Evolutionary conservation across 1,140 invertebrate genomes (phyloP).

Genomic region (Amyelois transitella): DNA sequence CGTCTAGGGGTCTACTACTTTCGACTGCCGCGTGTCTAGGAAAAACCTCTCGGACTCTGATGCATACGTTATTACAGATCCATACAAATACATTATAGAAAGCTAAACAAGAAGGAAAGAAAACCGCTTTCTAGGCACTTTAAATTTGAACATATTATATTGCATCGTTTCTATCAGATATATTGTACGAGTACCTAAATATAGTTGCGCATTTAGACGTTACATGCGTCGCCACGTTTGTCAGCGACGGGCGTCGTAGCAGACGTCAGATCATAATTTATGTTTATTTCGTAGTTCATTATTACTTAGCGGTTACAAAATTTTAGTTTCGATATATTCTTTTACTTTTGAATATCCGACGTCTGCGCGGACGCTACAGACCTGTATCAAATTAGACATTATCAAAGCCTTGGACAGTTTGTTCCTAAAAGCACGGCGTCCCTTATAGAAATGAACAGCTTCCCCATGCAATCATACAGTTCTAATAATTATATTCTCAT

Average conservation of each 20-base stretch:
- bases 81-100: background rate
- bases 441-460: constrained; percentile 65
- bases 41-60: constrained; percentile 10
- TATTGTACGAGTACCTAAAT: background rate
- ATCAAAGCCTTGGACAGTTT: constrained; percentile 13
- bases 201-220: background rate
- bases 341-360: background rate
- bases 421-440: constrained; percentile 42
- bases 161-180: background rate
- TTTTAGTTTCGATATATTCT: background rate
- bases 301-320: background rate
- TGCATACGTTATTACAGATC: background rate
- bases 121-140: background rate
- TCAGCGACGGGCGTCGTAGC: background rate
- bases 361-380: background rate
- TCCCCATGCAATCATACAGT: constrained; percentile 73
- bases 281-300: background rate
- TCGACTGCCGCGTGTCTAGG: constrained; percentile 21
- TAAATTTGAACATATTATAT: background rate
- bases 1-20: constrained; percentile 25
- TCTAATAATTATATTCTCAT: constrained; percentile 70
- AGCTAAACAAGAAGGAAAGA: background rate
- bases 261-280: background rate
- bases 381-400: background rate
- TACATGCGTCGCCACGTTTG: background rate